These are phyloP conservation scores for Drosophila ananassae DNA, from an alignment of 1,140 invertebrate species.

Conservation along the genomic window DNA sequence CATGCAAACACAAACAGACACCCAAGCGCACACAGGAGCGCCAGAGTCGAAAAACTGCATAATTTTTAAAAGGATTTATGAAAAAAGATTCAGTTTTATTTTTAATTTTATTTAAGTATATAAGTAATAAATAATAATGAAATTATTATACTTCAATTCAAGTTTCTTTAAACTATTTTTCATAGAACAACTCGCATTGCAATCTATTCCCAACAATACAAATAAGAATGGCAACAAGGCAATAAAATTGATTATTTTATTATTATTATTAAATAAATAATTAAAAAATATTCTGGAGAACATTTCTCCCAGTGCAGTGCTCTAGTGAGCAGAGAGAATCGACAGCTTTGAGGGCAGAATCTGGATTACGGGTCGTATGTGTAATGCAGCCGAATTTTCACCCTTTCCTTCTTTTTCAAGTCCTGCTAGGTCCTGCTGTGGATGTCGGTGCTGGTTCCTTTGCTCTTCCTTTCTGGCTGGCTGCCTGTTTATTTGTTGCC, in stretches of 20 bases:
- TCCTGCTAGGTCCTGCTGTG: background rate
- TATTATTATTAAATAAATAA: background rate
- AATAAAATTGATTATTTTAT: background rate
- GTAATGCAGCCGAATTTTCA: constrained; percentile 44
- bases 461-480: constrained; percentile 11
- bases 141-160: too few relatives aligned
- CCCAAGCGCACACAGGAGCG: constrained; percentile 2
- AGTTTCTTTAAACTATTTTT: background rate
- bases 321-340: constrained; percentile 36
- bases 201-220: background rate
- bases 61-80: background rate
- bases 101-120: too few relatives aligned
- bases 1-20: constrained; percentile 40
- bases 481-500: constrained; percentile 70
- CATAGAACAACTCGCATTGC: background rate
- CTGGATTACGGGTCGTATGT: constrained; percentile 70
- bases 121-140: too few relatives aligned
- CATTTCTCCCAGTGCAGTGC: constrained; percentile 16
- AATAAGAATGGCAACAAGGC: too few relatives aligned
- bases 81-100: too few relatives aligned
- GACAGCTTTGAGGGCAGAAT: constrained; percentile 57
- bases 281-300: background rate
- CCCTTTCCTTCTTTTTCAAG: constrained; percentile 12
- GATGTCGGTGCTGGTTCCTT: background rate
- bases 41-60: background rate